Base-by-base conservation (phyloP, 2,113 vertebrate species). In the Pomatorhinus ruficollis region DNA sequence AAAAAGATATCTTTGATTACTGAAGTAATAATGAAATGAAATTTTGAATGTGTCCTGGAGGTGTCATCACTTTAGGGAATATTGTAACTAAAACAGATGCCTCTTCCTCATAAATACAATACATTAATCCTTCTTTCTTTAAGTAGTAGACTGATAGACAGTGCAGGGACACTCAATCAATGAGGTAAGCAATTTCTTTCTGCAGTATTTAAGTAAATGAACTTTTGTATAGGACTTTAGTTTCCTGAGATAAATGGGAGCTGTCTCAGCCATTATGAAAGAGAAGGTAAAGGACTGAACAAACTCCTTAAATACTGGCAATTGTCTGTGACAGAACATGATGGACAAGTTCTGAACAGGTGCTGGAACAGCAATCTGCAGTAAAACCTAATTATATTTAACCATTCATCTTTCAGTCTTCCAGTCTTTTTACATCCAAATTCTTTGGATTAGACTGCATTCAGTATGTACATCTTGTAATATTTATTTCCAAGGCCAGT, bases 181-280 rank as follows among this genome's bases (percentile, higher is more conserved):
- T 91, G 61, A 75, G 37, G 31, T 66, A 74, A 95, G 63, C 0
- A 0, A 80, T 82, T 91, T 85, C 66, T 74, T 70, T 95, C 54
- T 91, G 49, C 63, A 95, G 61, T 76, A 71, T 94, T 92, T 94
- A 94, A 93, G 72, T 75, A 47, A 91, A 80, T 49, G 47, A 88
- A 85, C 54, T 87, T 95, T 80, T 89, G 35, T 45, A 54, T 59
- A 72, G 20, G 15, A 65, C 74, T 94, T 95, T 83, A 82, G 0
- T 94, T 93, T 96, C 60, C 30, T 76, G 78, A 91, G 69, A 91
- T 82, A 90, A 95, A 91, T 91, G 44, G 71, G 94, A 95, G 25
- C 71, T 87, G 42, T 70, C 93, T 69, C 37, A 84, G 44, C 44
- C 2, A 2, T 74, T 77, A 76, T 63, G 53, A 81, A 95, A 71